A percentile compares a stretch with the other conserved stretches of the same genome.
These are phyloP conservation scores for Euglossa dilemma DNA, from an alignment of 1,140 invertebrate genomes.

Conservation along the genomic window DNA sequence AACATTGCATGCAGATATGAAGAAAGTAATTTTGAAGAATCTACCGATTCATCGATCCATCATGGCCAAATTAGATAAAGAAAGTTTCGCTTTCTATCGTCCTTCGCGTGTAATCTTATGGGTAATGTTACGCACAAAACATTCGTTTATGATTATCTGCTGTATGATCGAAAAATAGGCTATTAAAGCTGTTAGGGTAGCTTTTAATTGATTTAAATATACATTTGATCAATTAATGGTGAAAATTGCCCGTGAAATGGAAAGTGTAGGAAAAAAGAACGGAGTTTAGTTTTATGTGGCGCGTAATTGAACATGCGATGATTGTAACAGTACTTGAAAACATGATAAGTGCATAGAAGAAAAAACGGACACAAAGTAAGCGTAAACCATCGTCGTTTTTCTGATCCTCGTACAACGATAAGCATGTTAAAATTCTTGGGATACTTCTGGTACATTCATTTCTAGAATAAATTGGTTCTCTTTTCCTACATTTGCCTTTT, in stretches of 20 bases:
- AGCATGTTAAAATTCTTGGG: background rate
- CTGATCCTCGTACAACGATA: too few species aligned
- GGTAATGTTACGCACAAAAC: background rate
- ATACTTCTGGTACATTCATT: background rate
- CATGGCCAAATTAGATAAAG: background rate
- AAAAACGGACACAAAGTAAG: too few species aligned
- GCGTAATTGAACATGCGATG: background rate
- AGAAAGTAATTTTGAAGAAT: constrained; percentile 5
- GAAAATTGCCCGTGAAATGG: constrained; percentile 47
- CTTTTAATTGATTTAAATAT: background rate
- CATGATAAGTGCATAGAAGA: too few species aligned
- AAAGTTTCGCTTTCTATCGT: constrained; percentile 2
- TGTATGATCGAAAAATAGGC: background rate
- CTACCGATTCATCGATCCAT: background rate
- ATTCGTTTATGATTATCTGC: background rate
- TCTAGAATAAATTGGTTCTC: background rate
- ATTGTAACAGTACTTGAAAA: background rate
- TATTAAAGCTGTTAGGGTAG: background rate
- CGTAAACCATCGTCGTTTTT: too few species aligned
- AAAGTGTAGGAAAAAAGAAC: constrained; percentile 39
- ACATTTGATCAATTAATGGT: background rate
- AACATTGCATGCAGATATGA: background rate
- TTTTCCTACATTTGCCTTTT: background rate
- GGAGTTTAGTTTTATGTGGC: background rate
- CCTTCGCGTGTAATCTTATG: background rate